Conservation (phyloP, 1,140 invertebrate species). For the Drosophila sucinea region DNA sequence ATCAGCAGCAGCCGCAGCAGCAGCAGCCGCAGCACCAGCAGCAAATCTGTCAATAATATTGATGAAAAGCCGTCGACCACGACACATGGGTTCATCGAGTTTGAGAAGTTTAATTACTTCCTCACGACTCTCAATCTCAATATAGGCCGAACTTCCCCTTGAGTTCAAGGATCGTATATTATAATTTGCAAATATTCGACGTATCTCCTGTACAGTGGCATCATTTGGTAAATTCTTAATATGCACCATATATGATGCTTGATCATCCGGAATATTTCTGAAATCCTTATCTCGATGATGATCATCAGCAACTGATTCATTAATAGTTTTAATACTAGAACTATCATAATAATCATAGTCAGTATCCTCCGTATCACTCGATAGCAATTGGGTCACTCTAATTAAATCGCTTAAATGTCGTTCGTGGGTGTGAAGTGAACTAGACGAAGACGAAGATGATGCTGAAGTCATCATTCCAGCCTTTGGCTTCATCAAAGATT, state of each 20-base stretch:
- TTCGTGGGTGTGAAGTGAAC: background rate
- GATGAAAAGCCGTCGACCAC: constrained; percentile 3
- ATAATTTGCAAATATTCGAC: constrained; percentile 1
- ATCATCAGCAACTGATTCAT: background rate
- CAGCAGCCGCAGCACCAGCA: background rate
- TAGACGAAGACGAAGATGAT: too few relatives aligned
- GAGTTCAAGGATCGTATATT: constrained; percentile 8
- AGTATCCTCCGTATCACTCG: background rate
- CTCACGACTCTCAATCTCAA: constrained; percentile 10
- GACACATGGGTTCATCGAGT: constrained; percentile 6
- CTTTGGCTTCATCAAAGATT: background rate
- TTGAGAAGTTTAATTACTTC: constrained; percentile 7
- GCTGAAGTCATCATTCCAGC: background rate
- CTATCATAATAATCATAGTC: background rate
- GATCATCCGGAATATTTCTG: background rate
- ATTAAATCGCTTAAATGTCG: background rate
- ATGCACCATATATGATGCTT: constrained; percentile 1
- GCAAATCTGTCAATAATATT: constrained; percentile 13
- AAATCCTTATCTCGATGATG: background rate
- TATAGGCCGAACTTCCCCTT: background rate
- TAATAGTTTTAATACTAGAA: background rate
- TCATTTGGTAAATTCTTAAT: constrained; percentile 11
- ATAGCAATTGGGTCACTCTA: constrained; percentile 9
- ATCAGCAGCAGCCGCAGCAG: too few relatives aligned
- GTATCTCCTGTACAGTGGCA: constrained; percentile 9